Evolutionary conservation across 2,888 invertebrate species (phyloP), one percentile per base, ranked within the genome.

Genomic region (Archips crataeganus): DNA sequence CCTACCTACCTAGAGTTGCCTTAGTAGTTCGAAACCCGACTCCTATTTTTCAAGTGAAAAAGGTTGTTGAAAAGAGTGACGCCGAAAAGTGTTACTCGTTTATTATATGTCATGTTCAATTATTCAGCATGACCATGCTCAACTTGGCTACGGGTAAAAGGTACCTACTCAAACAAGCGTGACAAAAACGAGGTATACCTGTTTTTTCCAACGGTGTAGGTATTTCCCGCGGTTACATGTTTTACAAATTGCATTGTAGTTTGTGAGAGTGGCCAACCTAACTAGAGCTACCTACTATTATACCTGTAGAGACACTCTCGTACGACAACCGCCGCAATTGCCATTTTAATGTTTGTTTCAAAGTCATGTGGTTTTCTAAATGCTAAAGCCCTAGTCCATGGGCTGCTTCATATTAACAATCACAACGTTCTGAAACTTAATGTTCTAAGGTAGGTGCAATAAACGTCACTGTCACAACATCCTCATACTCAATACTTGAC

Each of bases 71-170:
- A 57, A 57, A 57, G 11, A 57, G 32, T 23, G 62, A 62, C 42
- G 42, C 10, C 62, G 45, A 11, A 62, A 42, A 39, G 42, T 62
- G 45, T 49, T 64, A 60, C 63, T 47, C 34, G 47, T 64, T 32
- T 9, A n/a, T 49, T 32, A 64, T 32, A 64, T 9, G 42, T 47
- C 63, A 3, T 47, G 47, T 13, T 64, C 47, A 45, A 64, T 64
- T 64, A 64, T 64, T 64, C 47, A 64, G 13, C 47, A 64, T 64
- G 63, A 64, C 63, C 47, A n/a, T n/a, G 63, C 63, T 63, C 42
- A 10, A 63, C 47, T 63, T 13, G 47, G 47, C 34, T 34, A n/a
- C n/a, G 32, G 42, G 42, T 34, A n/a, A 63, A 15, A 23, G 57
- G 57, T 32, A 32, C 57, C 32, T 32, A 32, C 57, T 32, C 57